phyloP scores from a whole-genome alignment of 2,113 vertebrate species.

The Eurypyga helias region DNA sequence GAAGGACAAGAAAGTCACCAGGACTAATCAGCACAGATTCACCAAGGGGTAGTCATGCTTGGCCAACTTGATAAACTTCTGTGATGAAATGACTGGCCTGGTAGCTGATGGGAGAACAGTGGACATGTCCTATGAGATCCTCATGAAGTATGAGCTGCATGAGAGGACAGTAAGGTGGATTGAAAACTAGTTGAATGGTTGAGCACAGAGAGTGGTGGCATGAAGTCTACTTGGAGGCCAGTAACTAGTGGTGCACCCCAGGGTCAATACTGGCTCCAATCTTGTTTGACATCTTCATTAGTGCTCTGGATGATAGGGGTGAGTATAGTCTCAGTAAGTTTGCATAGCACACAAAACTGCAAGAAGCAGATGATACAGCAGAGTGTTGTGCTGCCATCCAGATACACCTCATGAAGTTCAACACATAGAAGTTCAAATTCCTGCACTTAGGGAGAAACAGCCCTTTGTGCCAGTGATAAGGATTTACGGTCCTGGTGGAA shows the following conservation, averaged over 20 bases:
- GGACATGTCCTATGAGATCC: fast-evolving
- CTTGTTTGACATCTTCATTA: neutral
- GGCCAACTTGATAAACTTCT: neutral
- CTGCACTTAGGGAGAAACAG: neutral
- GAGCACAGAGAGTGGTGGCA: neutral
- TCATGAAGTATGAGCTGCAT: neutral
- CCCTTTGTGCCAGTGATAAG: neutral
- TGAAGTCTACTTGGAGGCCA: neutral
- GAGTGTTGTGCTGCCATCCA: neutral
- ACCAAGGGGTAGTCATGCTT: neutral
- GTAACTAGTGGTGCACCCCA: neutral
- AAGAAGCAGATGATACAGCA: neutral
- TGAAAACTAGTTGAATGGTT: neutral
- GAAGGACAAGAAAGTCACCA: neutral
- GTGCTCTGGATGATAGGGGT: neutral
- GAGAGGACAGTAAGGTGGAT: neutral
- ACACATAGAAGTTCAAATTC: neutral
- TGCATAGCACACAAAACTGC: neutral
- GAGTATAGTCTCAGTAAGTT: neutral
- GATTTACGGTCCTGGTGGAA: neutral
- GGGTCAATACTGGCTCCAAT: neutral
- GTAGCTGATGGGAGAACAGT: neutral
- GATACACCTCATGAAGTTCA: neutral
- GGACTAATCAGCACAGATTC: neutral
- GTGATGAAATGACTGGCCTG: neutral